These are phyloP conservation scores for Biston stratarius DNA, from an alignment of 2,888 invertebrate species.

Conservation along the genomic window DNA sequence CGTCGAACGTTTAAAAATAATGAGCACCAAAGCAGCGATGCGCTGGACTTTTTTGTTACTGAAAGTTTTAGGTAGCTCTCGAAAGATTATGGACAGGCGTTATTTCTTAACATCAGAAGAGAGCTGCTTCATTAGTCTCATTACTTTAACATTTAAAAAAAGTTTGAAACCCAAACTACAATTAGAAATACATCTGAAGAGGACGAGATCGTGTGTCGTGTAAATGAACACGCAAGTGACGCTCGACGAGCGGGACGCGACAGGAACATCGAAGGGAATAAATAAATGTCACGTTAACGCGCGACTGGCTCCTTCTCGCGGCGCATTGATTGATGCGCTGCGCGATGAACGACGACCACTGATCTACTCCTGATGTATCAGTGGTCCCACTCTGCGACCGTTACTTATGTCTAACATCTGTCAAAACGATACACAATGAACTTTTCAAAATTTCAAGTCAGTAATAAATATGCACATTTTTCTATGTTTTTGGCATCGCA, in stretches of 20 bases:
- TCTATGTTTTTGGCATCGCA: no score
- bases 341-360: conserved; percentile 62
- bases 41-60: no score
- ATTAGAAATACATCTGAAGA: conserved; percentile 47
- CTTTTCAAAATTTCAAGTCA: not conserved
- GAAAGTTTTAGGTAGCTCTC: no score
- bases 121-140: no score
- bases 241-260: conserved; percentile 65
- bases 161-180: conserved; percentile 18
- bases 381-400: conserved; percentile 25
- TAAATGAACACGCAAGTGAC: conserved; percentile 67
- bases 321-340: conserved; percentile 77
- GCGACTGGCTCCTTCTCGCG: conserved; percentile 56
- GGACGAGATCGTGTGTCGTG: conserved; percentile 54
- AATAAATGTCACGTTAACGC: conserved; percentile 80
- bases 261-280: conserved; percentile 78
- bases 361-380: conserved; percentile 54
- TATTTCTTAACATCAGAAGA: no score
- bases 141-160: not conserved
- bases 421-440: conserved; percentile 25
- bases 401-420: conserved; percentile 28
- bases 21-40: no score
- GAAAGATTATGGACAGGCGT: no score
- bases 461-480: no score
- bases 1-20: no score